phyloP scores from a whole-genome alignment of 2,888 invertebrate species.

The Acholoe squamosa region DNA sequence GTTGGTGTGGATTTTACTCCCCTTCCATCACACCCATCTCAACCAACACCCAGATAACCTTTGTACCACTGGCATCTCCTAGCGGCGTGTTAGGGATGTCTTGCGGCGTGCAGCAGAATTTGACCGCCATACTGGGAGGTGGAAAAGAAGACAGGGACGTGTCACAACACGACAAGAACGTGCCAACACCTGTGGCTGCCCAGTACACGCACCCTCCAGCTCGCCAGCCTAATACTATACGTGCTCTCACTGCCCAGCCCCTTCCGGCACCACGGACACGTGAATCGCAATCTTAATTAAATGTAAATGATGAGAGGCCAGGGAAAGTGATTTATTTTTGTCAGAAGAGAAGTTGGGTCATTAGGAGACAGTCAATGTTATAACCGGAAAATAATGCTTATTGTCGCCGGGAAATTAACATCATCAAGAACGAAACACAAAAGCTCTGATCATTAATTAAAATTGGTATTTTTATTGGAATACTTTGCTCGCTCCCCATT shows the following conservation, averaged over 20 bases:
- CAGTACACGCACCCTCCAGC: background rate
- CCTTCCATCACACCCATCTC: no score
- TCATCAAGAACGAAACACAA: constrained; percentile 51
- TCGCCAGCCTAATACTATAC: background rate
- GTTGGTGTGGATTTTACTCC: no score
- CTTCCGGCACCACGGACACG: background rate
- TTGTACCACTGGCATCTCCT: no score
- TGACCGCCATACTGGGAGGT: background rate
- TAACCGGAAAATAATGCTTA: constrained; percentile 55
- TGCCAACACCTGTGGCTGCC: background rate
- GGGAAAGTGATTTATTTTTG: constrained; percentile 60
- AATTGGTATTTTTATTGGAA: constrained; percentile 62
- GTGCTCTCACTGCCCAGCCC: constrained; percentile 5
- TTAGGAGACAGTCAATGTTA: constrained; percentile 58
- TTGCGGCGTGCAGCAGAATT: background rate
- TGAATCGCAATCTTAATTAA: constrained; percentile 52
- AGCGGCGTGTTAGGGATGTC: background rate
- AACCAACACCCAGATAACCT: no score
- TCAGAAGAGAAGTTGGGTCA: constrained; percentile 59
- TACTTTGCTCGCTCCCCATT: constrained; percentile 59
- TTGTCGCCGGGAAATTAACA: constrained; percentile 60
- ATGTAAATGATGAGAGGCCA: constrained; percentile 43
- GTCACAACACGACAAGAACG: background rate
- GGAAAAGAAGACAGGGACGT: background rate
- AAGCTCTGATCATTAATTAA: constrained; percentile 57